Conservation (phyloP, 1,140 invertebrate species). For the Eciton burchellii region DNA sequence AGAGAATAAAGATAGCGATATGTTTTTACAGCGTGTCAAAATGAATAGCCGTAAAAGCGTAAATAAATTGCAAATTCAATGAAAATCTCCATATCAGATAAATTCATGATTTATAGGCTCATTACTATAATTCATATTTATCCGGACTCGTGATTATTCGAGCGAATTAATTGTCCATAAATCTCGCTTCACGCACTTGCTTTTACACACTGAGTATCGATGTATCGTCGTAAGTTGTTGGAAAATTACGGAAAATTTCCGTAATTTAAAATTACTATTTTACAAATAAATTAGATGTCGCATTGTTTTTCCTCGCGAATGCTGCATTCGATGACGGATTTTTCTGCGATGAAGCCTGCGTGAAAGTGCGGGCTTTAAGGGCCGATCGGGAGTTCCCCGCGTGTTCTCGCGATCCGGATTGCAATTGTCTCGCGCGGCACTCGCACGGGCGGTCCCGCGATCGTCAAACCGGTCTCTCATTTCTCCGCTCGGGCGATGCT, state of each 20-base stretch:
- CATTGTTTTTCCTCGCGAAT: neutral
- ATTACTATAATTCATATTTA: too few species aligned
- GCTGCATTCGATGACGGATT: neutral
- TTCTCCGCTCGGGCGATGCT: constrained; percentile 23
- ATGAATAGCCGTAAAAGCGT: too few species aligned
- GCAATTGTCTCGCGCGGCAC: neutral
- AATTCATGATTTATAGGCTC: too few species aligned
- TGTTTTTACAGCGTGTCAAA: neutral
- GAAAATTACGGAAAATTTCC: neutral
- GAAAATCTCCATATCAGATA: too few species aligned
- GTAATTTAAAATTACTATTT: constrained; percentile 17
- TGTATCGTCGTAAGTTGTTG: neutral
- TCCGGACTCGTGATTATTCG: too few species aligned
- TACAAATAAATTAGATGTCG: neutral
- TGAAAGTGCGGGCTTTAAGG: neutral
- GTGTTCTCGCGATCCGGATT: neutral
- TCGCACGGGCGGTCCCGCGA: constrained; percentile 19
- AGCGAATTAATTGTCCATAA: too few species aligned
- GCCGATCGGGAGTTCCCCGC: neutral
- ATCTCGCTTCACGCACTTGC: too few species aligned
- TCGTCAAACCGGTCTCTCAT: constrained; percentile 49
- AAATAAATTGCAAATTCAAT: too few species aligned
- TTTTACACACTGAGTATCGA: too few species aligned
- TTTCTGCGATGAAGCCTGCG: neutral
- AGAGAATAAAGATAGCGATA: neutral